Conservation (phyloP, 2,888 invertebrate genomes). For the Brachylomia viminalis region DNA sequence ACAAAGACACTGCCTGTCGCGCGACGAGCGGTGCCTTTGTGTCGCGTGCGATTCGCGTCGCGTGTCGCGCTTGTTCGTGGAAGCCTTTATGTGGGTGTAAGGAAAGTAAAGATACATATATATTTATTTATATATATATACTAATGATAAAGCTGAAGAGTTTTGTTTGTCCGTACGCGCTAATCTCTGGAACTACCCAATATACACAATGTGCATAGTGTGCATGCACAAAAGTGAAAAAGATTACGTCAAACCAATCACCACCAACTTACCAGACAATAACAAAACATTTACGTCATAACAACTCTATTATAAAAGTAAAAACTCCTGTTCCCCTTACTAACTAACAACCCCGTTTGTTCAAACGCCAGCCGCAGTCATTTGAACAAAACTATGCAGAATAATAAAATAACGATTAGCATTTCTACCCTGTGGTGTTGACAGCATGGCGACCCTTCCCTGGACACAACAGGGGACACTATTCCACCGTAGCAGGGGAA, state of each 20-base stretch:
- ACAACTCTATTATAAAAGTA: slow-evolving; percentile 3
- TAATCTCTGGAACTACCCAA: too few species aligned
- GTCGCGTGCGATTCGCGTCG: too few species aligned
- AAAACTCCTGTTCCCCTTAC: neutral
- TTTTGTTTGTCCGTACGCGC: too few species aligned
- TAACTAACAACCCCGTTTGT: slow-evolving; percentile 16
- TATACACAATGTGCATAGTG: neutral
- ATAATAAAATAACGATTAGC: slow-evolving; percentile 50
- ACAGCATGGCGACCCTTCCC: slow-evolving; percentile 36
- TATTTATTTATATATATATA: too few species aligned
- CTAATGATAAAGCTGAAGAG: too few species aligned
- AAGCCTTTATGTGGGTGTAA: too few species aligned
- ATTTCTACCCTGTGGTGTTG: slow-evolving; percentile 39
- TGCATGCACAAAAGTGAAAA: neutral
- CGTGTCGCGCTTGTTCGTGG: too few species aligned
- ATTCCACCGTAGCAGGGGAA: slow-evolving; percentile 2
- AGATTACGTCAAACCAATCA: neutral
- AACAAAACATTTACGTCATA: neutral
- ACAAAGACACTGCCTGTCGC: too few species aligned
- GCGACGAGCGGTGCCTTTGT: too few species aligned
- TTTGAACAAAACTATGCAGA: slow-evolving; percentile 50
- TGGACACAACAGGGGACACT: slow-evolving; percentile 10
- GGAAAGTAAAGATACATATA: too few species aligned
- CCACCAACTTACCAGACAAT: neutral
- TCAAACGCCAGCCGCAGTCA: slow-evolving; percentile 24